Percentiles rank a stretch among this genome's conserved stretches.
These are phyloP conservation scores for Rotaria sp. DNA, from an alignment of 2,888 invertebrate genomes.

Conservation along the genomic window DNA sequence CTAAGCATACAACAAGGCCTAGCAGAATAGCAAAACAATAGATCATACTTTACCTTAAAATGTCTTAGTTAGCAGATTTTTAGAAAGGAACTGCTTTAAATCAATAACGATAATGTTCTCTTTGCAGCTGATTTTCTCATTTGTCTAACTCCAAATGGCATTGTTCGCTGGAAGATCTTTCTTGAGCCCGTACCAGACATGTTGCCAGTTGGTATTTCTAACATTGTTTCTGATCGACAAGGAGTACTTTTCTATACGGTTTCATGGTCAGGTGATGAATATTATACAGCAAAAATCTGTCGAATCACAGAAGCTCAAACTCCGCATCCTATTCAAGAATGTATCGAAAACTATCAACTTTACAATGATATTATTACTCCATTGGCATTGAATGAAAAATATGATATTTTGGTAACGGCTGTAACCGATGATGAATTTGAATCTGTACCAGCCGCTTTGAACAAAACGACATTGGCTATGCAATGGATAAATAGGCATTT, in stretches of 20 bases:
- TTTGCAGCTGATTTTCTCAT: neutral
- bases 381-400: neutral
- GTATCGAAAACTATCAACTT: neutral
- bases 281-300: neutral
- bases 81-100: no score
- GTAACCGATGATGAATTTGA: neutral
- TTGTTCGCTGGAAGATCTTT: neutral
- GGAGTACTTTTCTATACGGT: neutral
- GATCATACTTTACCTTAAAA: no score
- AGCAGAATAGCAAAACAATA: no score
- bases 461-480: neutral
- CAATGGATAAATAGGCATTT: neutral
- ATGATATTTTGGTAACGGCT: neutral
- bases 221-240: conserved; percentile 3
- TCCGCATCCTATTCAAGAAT: neutral
- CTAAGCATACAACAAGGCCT: no score
- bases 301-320: neutral
- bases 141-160: neutral
- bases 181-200: neutral
- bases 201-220: neutral
- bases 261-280: neutral
- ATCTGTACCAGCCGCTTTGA: neutral
- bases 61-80: no score
- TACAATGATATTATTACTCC: neutral
- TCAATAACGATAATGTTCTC: no score